Conservation (phyloP, 2,113 vertebrate species). For the Sarotherodon lohbergeri region DNA sequence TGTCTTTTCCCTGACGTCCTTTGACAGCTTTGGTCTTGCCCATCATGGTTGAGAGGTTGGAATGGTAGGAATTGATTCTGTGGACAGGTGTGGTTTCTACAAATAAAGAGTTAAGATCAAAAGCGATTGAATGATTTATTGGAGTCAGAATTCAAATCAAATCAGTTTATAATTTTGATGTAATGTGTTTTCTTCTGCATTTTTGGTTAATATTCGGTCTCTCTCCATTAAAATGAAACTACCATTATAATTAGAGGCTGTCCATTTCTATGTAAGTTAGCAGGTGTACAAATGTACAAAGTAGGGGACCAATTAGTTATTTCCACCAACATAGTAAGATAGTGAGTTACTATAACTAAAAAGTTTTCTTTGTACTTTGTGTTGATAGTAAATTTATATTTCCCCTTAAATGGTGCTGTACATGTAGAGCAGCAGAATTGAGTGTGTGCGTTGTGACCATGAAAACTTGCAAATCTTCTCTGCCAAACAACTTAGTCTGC, state of each 20-base stretch:
- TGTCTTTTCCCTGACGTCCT: not conserved
- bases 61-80: not conserved
- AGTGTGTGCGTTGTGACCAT: not conserved
- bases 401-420: not conserved
- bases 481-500: not conserved
- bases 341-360: not conserved
- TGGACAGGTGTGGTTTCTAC: not conserved
- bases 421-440: not conserved
- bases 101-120: not conserved
- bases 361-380: not conserved
- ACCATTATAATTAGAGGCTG: not conserved
- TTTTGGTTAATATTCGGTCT: rapidly evolving
- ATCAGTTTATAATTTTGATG: not conserved
- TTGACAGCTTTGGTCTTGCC: not conserved
- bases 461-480: rapidly evolving
- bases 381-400: not conserved
- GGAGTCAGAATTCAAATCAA: not conserved
- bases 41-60: not conserved
- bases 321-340: not conserved
- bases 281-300: not conserved
- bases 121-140: not conserved
- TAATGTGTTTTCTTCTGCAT: not conserved
- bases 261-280: not conserved
- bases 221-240: not conserved
- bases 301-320: not conserved